A percentile compares a stretch with the other conserved stretches of the same genome.
Conservation (phyloP, 2,113 vertebrate species). For the Dolichallabes microphthalmus region DNA sequence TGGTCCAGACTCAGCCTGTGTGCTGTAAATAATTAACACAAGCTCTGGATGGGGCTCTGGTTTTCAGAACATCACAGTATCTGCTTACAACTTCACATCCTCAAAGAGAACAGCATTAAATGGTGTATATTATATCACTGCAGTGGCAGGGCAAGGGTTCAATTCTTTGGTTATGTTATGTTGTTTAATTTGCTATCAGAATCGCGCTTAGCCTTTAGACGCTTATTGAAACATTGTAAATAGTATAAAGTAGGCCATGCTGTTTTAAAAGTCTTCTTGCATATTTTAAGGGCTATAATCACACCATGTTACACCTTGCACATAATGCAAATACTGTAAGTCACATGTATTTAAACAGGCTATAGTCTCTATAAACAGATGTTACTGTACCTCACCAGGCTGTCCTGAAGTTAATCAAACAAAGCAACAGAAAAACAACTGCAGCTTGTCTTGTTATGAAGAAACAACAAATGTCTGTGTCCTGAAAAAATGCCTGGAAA, state of each 20-base stretch:
- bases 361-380: too few species aligned
- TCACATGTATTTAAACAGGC: too few species aligned
- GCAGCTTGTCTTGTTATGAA: too few species aligned
- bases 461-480: too few species aligned
- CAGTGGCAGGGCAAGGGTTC: neutral
- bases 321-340: too few species aligned
- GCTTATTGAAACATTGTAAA: neutral
- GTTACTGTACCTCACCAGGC: too few species aligned
- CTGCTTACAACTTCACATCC: conserved; percentile 1
- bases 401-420: too few species aligned
- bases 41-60: conserved; percentile 47
- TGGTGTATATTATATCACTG: neutral
- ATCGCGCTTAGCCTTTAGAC: neutral
- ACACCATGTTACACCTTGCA: too few species aligned
- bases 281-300: neutral
- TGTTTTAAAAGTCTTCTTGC: neutral
- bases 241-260: too few species aligned
- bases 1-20: conserved; percentile 53
- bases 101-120: neutral
- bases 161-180: neutral
- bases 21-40: conserved; percentile 69
- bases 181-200: neutral
- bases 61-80: conserved; percentile 25
- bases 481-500: too few species aligned
- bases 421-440: too few species aligned